A percentile compares a stretch with the other conserved stretches of the same genome.
Conservation (phyloP, 2,113 vertebrate genomes). For the Columba livia region DNA sequence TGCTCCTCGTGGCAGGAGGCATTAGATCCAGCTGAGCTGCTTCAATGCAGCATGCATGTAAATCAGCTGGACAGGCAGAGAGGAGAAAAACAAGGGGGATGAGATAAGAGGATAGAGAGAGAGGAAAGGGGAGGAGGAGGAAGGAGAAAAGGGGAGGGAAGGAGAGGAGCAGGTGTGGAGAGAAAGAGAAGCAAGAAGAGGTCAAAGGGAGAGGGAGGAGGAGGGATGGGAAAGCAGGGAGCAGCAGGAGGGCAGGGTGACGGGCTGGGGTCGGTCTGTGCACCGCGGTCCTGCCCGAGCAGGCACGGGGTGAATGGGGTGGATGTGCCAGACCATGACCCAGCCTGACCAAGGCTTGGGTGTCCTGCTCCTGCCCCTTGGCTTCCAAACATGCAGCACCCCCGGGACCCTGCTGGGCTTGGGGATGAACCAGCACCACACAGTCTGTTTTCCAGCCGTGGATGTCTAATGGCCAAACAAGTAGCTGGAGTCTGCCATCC, state of each 20-base stretch:
- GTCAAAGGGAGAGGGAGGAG: conserved; percentile 39
- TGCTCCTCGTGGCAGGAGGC: conserved; percentile 37
- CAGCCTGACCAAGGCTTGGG: background rate
- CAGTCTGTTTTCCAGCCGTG: background rate
- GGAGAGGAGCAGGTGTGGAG: conserved; percentile 63
- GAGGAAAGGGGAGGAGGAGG: conserved; percentile 48
- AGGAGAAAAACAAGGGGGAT: conserved; percentile 69
- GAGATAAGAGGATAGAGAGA: conserved; percentile 68
- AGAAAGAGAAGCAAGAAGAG: conserved; percentile 37
- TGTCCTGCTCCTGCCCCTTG: background rate
- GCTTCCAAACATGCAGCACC: background rate
- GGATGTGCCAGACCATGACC: background rate
- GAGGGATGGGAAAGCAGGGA: background rate
- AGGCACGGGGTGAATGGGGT: accelerated
- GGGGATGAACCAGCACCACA: background rate
- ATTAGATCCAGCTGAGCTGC: conserved; percentile 70
- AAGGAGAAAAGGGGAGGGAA: conserved; percentile 51
- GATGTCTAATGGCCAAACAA: background rate
- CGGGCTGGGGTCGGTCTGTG: background rate
- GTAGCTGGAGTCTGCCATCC: background rate
- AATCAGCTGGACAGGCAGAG: conserved; percentile 70
- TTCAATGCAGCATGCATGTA: conserved; percentile 57
- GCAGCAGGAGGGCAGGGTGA: background rate
- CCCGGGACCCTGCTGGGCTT: accelerated
- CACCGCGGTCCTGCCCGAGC: accelerated